phyloP scores from a whole-genome alignment of 2,797 vertebrate genomes.

The Malacoraja senta region DNA sequence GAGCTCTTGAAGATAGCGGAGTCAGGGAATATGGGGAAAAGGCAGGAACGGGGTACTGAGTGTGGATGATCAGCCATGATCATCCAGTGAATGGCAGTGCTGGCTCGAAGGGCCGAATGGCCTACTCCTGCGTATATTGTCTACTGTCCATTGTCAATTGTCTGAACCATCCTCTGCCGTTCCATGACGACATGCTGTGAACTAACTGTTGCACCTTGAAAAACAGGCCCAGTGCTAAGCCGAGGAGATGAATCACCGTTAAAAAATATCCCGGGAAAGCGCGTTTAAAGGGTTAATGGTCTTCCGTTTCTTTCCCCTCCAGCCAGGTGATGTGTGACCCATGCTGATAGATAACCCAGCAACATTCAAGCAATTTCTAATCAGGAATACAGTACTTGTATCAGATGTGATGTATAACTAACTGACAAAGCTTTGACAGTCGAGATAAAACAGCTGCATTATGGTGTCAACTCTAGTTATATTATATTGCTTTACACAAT shows the following conservation, averaged over 20 bases:
- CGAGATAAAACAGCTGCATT: constrained; percentile 32
- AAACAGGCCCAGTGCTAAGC: neutral
- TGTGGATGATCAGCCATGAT: no score
- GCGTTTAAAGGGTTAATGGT: neutral
- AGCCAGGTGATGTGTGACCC: neutral
- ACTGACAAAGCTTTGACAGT: constrained; percentile 34
- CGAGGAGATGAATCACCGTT: neutral
- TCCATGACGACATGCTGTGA: neutral
- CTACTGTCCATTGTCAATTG: no score
- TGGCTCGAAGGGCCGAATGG: no score
- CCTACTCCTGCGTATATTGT: no score
- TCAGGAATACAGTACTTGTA: constrained; percentile 12
- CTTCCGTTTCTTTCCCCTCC: neutral
- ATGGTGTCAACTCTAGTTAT: constrained; percentile 19
- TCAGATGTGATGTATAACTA: constrained; percentile 30
- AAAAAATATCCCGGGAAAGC: neutral
- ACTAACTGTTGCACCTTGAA: neutral
- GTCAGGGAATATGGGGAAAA: no score
- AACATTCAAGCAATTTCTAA: constrained; percentile 23
- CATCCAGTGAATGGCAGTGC: no score
- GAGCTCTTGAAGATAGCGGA: no score
- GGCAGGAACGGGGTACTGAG: no score
- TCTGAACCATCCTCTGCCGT: no score
- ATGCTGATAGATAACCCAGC: constrained; percentile 21
- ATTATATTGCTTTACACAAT: constrained; percentile 7